Evolutionary conservation across 2,888 invertebrate genomes (phyloP).

Genomic region (Dicyrtomina minuta): DNA sequence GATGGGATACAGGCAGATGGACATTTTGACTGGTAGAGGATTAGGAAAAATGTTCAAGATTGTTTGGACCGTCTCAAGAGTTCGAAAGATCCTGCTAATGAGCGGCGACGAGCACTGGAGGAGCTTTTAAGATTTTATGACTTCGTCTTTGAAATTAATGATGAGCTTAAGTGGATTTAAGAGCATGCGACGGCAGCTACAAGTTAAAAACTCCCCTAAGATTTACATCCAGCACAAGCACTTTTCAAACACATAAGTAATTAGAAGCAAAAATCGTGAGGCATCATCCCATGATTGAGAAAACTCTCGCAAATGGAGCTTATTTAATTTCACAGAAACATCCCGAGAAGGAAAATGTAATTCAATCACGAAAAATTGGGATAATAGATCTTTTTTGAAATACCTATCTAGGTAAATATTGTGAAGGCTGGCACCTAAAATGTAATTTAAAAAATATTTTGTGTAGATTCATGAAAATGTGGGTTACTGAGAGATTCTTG

Average conservation of each 20-base stretch:
- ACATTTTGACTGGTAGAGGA: slow-evolving; percentile 89
- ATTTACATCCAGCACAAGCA: slow-evolving; percentile 88
- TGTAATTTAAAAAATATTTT: not conserved
- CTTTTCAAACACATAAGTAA: slow-evolving; percentile 88
- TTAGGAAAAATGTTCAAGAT: slow-evolving; percentile 73
- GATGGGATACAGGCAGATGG: slow-evolving; percentile 89
- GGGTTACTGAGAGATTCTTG: slow-evolving; percentile 69
- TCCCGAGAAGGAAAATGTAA: slow-evolving; percentile 74
- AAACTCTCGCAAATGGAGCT: slow-evolving; percentile 75
- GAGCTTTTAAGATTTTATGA: slow-evolving; percentile 85
- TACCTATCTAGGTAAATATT: too few species aligned
- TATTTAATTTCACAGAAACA: slow-evolving; percentile 73
- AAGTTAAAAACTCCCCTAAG: slow-evolving; percentile 63
- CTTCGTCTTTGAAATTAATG: slow-evolving; percentile 87
- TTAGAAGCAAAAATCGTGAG: slow-evolving; percentile 84
- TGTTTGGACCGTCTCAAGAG: slow-evolving; percentile 70
- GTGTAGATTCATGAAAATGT: slow-evolving; percentile 74
- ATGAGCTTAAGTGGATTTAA: slow-evolving; percentile 92
- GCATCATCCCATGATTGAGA: slow-evolving; percentile 80
- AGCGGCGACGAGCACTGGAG: slow-evolving; percentile 74
- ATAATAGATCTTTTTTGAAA: too few species aligned
- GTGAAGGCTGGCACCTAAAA: too few species aligned
- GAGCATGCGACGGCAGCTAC: slow-evolving; percentile 82
- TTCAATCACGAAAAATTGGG: slow-evolving; percentile 23
- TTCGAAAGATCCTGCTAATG: slow-evolving; percentile 71